Conservation (phyloP, 2,113 vertebrate species). For the Romanogobio albipinnatus region DNA sequence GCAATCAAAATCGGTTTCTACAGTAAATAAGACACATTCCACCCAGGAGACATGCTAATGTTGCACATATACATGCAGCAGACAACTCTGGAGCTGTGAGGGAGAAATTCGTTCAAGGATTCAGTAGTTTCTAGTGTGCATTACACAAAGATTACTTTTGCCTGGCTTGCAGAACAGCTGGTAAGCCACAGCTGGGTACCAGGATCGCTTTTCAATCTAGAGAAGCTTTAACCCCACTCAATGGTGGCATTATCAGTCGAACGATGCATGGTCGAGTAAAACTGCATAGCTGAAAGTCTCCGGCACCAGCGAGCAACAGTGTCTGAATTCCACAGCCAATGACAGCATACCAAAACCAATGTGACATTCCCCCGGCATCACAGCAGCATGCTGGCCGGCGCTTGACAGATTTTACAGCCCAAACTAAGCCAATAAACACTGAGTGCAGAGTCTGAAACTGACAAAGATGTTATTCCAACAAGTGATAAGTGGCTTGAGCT, state of each 20-base stretch:
- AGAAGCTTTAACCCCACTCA: slow-evolving; percentile 65
- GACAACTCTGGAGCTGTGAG: neutral
- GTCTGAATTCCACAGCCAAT: slow-evolving; percentile 68
- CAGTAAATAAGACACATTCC: slow-evolving; percentile 22
- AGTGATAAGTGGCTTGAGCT: slow-evolving; percentile 57
- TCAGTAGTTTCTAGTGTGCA: slow-evolving; percentile 23
- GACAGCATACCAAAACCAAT: slow-evolving; percentile 70
- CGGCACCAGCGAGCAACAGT: slow-evolving; percentile 70
- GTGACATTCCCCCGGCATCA: slow-evolving; percentile 68
- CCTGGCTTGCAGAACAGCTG: slow-evolving; percentile 64
- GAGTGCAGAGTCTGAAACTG: slow-evolving; percentile 58
- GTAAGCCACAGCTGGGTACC: slow-evolving; percentile 65
- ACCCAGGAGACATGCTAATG: slow-evolving; percentile 2
- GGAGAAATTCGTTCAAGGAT: neutral
- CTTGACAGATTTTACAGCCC: slow-evolving; percentile 61
- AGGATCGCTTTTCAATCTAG: slow-evolving; percentile 61
- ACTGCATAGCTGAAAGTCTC: slow-evolving; percentile 72
- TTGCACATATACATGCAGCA: slow-evolving; percentile 14
- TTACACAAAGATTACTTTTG: slow-evolving; percentile 45
- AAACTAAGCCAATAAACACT: slow-evolving; percentile 52
- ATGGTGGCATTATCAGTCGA: slow-evolving; percentile 72
- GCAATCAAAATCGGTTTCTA: slow-evolving; percentile 14
- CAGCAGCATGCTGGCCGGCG: slow-evolving; percentile 60
- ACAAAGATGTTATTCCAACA: slow-evolving; percentile 59
- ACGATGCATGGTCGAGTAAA: slow-evolving; percentile 69